Evolutionary conservation across 2,797 vertebrate genomes (phyloP), one percentile per base, ranked within the genome.

Genomic region (Mareca strepera): DNA sequence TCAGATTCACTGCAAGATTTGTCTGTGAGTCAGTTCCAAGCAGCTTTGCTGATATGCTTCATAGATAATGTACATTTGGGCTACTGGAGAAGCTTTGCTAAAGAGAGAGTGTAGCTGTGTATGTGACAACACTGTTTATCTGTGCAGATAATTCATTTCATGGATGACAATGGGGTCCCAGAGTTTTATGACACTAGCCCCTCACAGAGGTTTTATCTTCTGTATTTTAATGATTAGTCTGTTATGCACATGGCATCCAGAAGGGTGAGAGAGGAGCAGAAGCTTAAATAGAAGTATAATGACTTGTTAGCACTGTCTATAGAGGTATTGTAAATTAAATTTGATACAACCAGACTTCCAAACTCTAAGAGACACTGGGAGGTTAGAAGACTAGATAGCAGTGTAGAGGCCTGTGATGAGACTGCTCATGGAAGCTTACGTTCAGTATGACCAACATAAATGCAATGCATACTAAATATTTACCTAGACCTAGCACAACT

Each of bases 161-260:
- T 1, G 22, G 17, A 2, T 70, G 37, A 17, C 26, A 82, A 25
- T 17, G 53, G 18, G 7, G 4, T 17, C 22, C 15, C 7, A 6
- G 31, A 59, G 4, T 43, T 69, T 31, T n/a, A 6, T 37, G 31
- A 18, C 15, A 59, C 1, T 0, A 4, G 8, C 5, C 15, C 33
- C 12, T 60, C 43, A 67, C 7, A 63, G 46, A 48, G 17, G 21
- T 25, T 79, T 85, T 62, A 66, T 77, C 17, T 82, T 41, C 44
- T 70, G 5, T 70, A 20, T 58, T 23, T 53, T 59, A 29, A 39
- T 69, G 12, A 52, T 80, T 37, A 63, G 21, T 82, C n/a, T 41
- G 18, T 55, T n/a, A 29, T 59, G 12, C 20, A 48, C 13, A 14
- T 1, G 11, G 15, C 29, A 85, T 53, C 41, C 46, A 81, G 35